Evolutionary conservation across 1,140 invertebrate genomes (phyloP).

Genomic region (Trichogramma pretiosum): DNA sequence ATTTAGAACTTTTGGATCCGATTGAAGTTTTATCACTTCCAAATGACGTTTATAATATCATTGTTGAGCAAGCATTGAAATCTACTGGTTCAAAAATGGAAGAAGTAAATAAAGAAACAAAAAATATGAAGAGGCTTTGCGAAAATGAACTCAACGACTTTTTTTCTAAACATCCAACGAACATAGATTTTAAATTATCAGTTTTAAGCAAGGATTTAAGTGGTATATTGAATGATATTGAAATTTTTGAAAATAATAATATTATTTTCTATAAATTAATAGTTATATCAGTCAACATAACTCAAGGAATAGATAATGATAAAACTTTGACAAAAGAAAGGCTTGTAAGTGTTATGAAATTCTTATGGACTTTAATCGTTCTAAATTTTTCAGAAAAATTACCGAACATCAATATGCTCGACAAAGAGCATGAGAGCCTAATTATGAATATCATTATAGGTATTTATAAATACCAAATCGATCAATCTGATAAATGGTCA

Average conservation of each 20-base stretch:
- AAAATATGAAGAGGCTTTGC: not conserved
- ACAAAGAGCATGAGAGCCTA: not conserved
- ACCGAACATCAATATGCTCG: not conserved
- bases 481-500: not conserved
- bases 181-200: not conserved
- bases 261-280: slow-evolving; percentile 19
- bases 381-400: slow-evolving; percentile 7
- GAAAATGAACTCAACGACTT: slow-evolving; percentile 14
- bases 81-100: slow-evolving; percentile 10
- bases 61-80: not conserved
- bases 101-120: not conserved
- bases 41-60: not conserved
- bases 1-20: not conserved
- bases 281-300: slow-evolving; percentile 9
- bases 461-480: not conserved
- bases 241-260: slow-evolving; percentile 5
- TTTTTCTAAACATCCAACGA: slow-evolving; percentile 6
- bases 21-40: slow-evolving; percentile 3
- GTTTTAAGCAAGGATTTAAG: slow-evolving; percentile 8
- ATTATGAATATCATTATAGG: slow-evolving; percentile 9
- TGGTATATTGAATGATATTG: slow-evolving; percentile 9
- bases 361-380: slow-evolving; percentile 17
- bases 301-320: not conserved
- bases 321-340: not conserved
- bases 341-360: slow-evolving; percentile 12